Evolutionary conservation across 2,797 vertebrate genomes (phyloP), one percentile per base, ranked within the genome.

Genomic region (Poecilia picta): DNA sequence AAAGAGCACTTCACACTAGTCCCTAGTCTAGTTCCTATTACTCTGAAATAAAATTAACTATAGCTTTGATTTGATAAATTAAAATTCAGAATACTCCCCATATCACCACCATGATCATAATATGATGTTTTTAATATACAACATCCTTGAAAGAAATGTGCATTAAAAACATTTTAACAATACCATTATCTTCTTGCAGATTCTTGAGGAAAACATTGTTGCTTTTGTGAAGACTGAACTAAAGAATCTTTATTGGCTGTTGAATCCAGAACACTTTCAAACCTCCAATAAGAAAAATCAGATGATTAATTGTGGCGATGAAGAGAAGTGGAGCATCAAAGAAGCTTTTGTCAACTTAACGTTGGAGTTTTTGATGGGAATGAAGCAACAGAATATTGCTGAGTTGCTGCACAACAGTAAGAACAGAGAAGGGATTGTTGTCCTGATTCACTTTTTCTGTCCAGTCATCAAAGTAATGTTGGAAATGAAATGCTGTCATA

Each of bases 401-500:
- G 45, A 46, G 45, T 46, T 46, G 45, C 80, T 90, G 25, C 41
- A 78, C 13, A 83, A 23, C 49, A 80, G 89, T 90, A 84, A 80
- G 86, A 46, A 46, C 45, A 15, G 45, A 41, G n/a, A 1, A 57
- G n/a, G n/a, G 45, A 46, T 46, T 46, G 45, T 46, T 46, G 45
- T 46, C 45, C 12, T 13, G 45, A 15, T 46, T 46, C 12, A 46
- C 45, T 13, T 12, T 13, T 13, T 13, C 45, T 45, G 45, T 45
- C 11, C 12, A 45, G 45, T 45, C 12, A 12, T 45, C 45, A 45
- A 45, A 13, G 12, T 45, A 13, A 45, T 45, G 45, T 45, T 45
- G 10, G 11, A 10, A 45, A 45, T 45, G 45, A 45, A 45, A 13
- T 45, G 45, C 3, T 45, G 45, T 13, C 45, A 13, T 2, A 45